These are phyloP conservation scores for Thumatha senex DNA, from an alignment of 2,888 invertebrate genomes.

Conservation along the genomic window DNA sequence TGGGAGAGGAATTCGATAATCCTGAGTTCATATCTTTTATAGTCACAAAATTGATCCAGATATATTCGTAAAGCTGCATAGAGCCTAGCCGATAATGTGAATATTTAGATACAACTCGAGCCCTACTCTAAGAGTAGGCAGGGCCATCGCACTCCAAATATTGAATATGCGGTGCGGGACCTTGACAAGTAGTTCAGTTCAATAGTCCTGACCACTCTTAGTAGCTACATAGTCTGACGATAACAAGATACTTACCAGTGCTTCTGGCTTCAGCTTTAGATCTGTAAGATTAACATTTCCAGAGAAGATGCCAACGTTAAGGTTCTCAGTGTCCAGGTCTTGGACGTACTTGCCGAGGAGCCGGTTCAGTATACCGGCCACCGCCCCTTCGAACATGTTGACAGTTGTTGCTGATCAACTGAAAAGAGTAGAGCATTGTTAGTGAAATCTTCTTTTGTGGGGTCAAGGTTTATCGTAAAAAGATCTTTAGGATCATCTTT, in stretches of 20 bases:
- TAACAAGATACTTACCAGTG: slow-evolving; percentile 84
- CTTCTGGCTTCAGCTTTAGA: slow-evolving; percentile 90
- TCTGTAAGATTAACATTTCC: slow-evolving; percentile 91
- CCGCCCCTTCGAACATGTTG: slow-evolving; percentile 90
- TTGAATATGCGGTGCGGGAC: no score
- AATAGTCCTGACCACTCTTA: not conserved
- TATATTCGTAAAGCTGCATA: no score
- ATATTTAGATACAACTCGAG: no score
- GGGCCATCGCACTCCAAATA: no score
- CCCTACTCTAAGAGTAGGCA: no score
- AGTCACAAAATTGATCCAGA: no score
- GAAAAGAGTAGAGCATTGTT: not conserved
- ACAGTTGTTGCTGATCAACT: slow-evolving; percentile 24
- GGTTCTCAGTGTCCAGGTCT: slow-evolving; percentile 91
- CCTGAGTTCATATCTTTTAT: no score
- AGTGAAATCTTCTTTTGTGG: not conserved
- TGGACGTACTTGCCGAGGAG: slow-evolving; percentile 92
- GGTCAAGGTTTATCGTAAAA: no score
- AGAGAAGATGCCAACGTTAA: slow-evolving; percentile 92
- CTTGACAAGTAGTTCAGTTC: not conserved
- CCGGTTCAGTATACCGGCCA: slow-evolving; percentile 90
- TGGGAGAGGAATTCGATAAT: no score
- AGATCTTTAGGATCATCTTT: no score
- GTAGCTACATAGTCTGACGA: not conserved
- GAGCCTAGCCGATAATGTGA: no score